Conservation (phyloP, 2,797 vertebrate species). For the Melanotaenia parkinsoni region DNA sequence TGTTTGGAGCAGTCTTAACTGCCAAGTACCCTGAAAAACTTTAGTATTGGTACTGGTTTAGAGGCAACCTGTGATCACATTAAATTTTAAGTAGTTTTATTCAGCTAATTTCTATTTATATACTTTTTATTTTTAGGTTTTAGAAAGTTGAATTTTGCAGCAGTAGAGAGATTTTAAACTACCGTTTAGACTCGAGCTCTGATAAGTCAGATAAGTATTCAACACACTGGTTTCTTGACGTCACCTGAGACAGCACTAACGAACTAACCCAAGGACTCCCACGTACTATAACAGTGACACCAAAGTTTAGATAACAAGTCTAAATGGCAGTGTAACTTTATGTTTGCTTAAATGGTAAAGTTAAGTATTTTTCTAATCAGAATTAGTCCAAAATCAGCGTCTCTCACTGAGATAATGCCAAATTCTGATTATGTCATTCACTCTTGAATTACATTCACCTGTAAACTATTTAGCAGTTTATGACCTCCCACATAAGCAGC, state of each 20-base stretch:
- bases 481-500: too few relatives aligned
- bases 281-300: not conserved
- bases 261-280: not conserved
- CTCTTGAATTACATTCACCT: too few relatives aligned
- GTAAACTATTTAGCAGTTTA: too few relatives aligned
- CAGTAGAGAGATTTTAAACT: not conserved
- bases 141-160: not conserved
- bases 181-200: not conserved
- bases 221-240: not conserved
- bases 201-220: not conserved
- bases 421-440: too few relatives aligned
- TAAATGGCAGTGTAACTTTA: too few relatives aligned
- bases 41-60: not conserved
- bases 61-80: not conserved
- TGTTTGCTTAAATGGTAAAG: not conserved
- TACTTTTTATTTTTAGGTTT: not conserved
- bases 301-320: not conserved
- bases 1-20: slow-evolving; percentile 12
- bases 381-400: too few relatives aligned
- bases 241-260: not conserved
- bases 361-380: too few relatives aligned
- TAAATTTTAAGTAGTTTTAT: not conserved
- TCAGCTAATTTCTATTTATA: not conserved
- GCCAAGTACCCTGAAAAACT: slow-evolving; percentile 1
- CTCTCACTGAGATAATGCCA: too few relatives aligned